These are phyloP conservation scores for Melanostoma scalare DNA, from an alignment of 2,888 invertebrate genomes.

Conservation along the genomic window DNA sequence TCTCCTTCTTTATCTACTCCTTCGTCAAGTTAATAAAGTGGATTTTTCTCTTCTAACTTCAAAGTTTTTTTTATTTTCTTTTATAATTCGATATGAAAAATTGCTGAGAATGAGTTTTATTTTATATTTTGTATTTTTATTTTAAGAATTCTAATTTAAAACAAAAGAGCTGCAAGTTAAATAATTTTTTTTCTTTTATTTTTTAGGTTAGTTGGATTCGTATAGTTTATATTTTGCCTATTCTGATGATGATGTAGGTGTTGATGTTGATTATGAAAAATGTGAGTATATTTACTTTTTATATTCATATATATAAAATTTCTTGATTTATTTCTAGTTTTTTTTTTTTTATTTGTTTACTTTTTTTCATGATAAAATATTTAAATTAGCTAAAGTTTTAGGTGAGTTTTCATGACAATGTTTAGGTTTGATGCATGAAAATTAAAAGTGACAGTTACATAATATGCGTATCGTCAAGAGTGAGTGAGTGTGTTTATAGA, in stretches of 20 bases:
- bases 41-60: constrained; percentile 34
- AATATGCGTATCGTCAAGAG: neutral
- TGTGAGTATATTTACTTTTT: constrained; percentile 74
- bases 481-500: constrained; percentile 17
- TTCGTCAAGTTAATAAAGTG: constrained; percentile 15
- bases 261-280: constrained; percentile 49
- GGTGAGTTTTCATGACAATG: constrained; percentile 59
- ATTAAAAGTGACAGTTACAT: constrained; percentile 15
- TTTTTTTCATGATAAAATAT: constrained; percentile 53
- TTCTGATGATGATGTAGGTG: constrained; percentile 60
- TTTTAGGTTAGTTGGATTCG: neutral
- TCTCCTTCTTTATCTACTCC: neutral
- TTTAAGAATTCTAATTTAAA: constrained; percentile 40
- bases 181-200: constrained; percentile 17
- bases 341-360: constrained; percentile 41
- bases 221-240: constrained; percentile 36
- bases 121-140: constrained; percentile 20
- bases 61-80: no score
- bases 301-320: constrained; percentile 60
- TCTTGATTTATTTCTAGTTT: constrained; percentile 62
- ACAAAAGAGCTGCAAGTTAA: constrained; percentile 68
- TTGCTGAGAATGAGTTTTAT: constrained; percentile 59
- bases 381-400: constrained; percentile 69
- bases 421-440: constrained; percentile 47
- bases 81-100: constrained; percentile 67